These are phyloP conservation scores for Dasysyrphus albostriatus DNA, from an alignment of 2,888 invertebrate species.

Conservation along the genomic window DNA sequence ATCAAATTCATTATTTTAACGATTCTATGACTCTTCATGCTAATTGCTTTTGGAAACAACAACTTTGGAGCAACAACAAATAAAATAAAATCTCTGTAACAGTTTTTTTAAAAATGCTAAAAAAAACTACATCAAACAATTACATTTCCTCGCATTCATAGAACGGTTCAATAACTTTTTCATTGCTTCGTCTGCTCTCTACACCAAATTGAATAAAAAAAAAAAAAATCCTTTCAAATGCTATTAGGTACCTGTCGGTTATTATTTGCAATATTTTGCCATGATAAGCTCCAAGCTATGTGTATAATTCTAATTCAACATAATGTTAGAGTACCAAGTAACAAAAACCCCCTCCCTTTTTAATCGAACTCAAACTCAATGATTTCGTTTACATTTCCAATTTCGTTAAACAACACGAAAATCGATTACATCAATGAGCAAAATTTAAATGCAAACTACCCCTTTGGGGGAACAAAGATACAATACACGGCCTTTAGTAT, in stretches of 20 bases:
- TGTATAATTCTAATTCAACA: background rate
- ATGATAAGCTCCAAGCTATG: background rate
- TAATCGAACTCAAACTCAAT: conserved; percentile 1
- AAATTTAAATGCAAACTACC: conserved; percentile 59
- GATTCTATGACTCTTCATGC: too few relatives aligned
- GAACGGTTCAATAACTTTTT: conserved; percentile 13
- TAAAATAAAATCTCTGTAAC: too few relatives aligned
- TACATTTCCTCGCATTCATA: background rate
- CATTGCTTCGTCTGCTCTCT: background rate
- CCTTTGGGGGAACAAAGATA: conserved; percentile 21
- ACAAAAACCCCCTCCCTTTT: background rate
- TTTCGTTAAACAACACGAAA: conserved; percentile 67
- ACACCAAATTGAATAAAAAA: background rate
- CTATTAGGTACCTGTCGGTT: conserved; percentile 1
- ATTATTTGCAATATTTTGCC: conserved; percentile 4
- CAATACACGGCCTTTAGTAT: background rate
- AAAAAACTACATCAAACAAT: background rate
- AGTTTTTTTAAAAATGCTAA: too few relatives aligned
- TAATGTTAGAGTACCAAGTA: background rate
- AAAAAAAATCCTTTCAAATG: background rate
- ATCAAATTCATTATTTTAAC: too few relatives aligned
- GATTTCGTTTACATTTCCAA: conserved; percentile 50
- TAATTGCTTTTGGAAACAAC: too few relatives aligned
- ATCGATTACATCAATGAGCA: conserved; percentile 65
- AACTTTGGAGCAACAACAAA: too few relatives aligned